Conservation (phyloP, 2,113 vertebrate genomes). For the Panthera tigris region DNA sequence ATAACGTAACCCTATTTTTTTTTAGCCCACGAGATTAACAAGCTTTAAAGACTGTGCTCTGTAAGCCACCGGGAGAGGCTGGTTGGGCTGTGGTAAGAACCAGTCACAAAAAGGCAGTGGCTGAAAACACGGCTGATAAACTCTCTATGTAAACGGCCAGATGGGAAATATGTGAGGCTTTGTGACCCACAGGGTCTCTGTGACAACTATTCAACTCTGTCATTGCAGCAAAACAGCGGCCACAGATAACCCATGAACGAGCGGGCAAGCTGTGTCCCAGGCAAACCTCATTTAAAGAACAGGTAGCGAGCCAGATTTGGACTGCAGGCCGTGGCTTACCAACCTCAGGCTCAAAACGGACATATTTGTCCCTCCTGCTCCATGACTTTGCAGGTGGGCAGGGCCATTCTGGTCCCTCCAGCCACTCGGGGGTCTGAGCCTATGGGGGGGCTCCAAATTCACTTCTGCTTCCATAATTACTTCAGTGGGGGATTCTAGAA, state of each 20-base stretch:
- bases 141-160: neutral
- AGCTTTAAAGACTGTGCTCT: neutral
- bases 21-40: neutral
- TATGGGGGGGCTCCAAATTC: neutral
- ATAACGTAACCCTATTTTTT: neutral
- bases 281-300: neutral
- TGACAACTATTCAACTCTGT: neutral
- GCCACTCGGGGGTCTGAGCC: neutral
- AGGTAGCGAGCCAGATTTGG: neutral
- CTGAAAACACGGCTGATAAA: neutral
- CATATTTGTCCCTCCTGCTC: neutral
- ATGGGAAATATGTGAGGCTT: neutral
- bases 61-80: neutral
- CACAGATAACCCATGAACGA: neutral
- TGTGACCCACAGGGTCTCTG: neutral
- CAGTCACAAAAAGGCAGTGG: neutral
- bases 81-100: neutral
- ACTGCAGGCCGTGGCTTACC: too few relatives aligned
- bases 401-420: neutral
- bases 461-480: neutral
- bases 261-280: neutral
- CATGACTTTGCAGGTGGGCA: too few relatives aligned
- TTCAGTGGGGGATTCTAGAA: neutral
- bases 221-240: neutral
- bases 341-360: neutral